Conservation (phyloP, 2,888 invertebrate genomes). For the Yponomeuta sedellus region DNA sequence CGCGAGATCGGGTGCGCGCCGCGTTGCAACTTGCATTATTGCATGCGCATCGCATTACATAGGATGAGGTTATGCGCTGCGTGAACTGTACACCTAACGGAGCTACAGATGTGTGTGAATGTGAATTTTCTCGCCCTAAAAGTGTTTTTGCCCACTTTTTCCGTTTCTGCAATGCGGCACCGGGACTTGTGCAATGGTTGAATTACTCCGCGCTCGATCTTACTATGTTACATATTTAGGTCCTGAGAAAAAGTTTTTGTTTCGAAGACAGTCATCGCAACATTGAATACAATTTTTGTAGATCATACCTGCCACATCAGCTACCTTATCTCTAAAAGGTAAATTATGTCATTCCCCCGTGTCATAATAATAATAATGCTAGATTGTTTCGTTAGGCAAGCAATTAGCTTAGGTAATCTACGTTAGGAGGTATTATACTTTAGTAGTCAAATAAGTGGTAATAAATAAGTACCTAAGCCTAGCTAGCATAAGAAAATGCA, state of each 20-base stretch:
- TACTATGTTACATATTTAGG: neutral
- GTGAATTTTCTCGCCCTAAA: constrained; percentile 75
- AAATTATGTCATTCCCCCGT: neutral
- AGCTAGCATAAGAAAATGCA: too few relatives aligned
- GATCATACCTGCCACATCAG: too few relatives aligned
- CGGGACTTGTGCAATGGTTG: constrained; percentile 54
- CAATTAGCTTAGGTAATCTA: constrained; percentile 29
- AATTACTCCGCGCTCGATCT: constrained; percentile 8
- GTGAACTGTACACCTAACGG: constrained; percentile 57
- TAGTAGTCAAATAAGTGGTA: constrained; percentile 34
- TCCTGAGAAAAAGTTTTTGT: neutral
- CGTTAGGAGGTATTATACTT: neutral
- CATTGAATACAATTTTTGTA: neutral
- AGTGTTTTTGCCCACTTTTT: constrained; percentile 62
- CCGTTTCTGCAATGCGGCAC: constrained; percentile 45
- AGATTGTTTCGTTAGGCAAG: constrained; percentile 46
- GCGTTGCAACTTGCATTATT: constrained; percentile 48
- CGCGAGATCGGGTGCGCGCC: constrained; percentile 69
- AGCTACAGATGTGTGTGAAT: constrained; percentile 61
- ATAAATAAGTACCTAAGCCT: too few relatives aligned
- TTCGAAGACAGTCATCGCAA: neutral
- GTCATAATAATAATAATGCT: constrained; percentile 14
- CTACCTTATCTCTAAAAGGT: too few relatives aligned
- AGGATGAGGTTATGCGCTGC: constrained; percentile 67
- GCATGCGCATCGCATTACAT: constrained; percentile 62